Evolutionary conservation across 2,797 vertebrate genomes (phyloP).

Genomic region (Melanogrammus aeglefinus): DNA sequence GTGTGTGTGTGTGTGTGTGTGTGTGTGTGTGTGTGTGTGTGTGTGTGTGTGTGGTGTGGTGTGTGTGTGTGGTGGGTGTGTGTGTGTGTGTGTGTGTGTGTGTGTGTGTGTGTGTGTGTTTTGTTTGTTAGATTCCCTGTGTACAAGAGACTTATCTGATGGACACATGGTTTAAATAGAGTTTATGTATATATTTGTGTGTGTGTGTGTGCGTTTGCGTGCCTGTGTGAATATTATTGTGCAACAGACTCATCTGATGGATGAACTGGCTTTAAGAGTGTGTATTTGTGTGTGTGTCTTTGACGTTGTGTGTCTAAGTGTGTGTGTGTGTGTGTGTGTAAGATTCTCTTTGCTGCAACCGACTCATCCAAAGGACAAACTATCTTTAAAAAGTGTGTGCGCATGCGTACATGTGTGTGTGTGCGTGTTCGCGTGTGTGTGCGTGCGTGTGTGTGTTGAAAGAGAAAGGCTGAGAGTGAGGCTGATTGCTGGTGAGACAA

Average conservation of each 20-base stretch:
- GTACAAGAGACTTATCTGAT: not conserved
- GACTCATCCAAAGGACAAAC: too few relatives aligned
- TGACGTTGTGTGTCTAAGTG: not conserved
- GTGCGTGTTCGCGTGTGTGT: not conserved
- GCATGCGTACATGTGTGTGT: not conserved
- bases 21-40: not conserved
- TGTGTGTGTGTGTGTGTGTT: too few relatives aligned
- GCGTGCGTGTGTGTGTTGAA: constrained; percentile 40
- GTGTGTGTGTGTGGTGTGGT: not conserved
- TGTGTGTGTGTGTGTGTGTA: not conserved
- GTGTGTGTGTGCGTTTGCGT: too few relatives aligned
- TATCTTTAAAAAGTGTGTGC: not conserved
- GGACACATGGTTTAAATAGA: not conserved
- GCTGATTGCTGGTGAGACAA: constrained; percentile 42
- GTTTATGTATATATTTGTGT: not conserved
- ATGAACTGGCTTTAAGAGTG: too few relatives aligned
- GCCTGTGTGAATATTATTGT: too few relatives aligned
- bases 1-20: not conserved
- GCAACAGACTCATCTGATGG: too few relatives aligned
- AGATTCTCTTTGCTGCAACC: too few relatives aligned
- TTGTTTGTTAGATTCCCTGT: not conserved
- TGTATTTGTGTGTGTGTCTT: too few relatives aligned
- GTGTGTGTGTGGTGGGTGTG: not conserved
- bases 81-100: not conserved
- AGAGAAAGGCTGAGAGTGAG: constrained; percentile 10